Evolutionary conservation across 2,797 vertebrate genomes (phyloP).

Genomic region (Ptychobarbus kaznakovi): DNA sequence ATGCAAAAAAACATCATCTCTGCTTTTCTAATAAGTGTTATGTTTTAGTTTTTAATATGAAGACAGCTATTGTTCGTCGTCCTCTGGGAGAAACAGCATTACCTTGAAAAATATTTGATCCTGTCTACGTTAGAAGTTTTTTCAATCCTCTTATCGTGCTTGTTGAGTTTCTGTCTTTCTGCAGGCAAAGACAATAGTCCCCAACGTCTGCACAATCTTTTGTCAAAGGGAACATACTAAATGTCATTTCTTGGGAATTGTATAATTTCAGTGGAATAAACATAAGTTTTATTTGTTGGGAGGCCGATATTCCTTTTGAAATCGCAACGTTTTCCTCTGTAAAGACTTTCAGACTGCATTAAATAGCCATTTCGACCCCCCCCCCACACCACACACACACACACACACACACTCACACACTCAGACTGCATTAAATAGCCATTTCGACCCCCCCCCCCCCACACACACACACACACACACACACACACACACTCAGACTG

Average conservation of each 20-base stretch:
- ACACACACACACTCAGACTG: no score
- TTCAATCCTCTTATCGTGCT: slow-evolving; percentile 5
- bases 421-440: no score
- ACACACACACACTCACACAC: no score
- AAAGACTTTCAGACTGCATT: background rate
- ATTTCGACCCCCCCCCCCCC: no score
- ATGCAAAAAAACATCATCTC: background rate
- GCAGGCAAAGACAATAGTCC: slow-evolving; percentile 1
- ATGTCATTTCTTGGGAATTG: background rate
- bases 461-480: no score
- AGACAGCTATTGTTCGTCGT: background rate
- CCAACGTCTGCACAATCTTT: slow-evolving; percentile 9
- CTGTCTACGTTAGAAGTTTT: background rate
- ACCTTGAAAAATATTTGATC: slow-evolving; percentile 19
- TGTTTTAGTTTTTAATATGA: slow-evolving; percentile 10
- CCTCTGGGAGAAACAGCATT: slow-evolving; percentile 6
- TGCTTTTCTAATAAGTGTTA: slow-evolving; percentile 17
- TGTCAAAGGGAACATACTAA: slow-evolving; percentile 9
- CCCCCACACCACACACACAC: no score
- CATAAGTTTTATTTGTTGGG: slow-evolving; percentile 1
- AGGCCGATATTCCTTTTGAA: background rate
- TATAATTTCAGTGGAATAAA: background rate
- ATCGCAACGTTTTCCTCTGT: slow-evolving; percentile 1
- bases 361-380: background rate
- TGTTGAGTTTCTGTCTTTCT: background rate